A percentile compares a stretch with the other conserved stretches of the same genome.
phyloP scores from a whole-genome alignment of 2,113 vertebrate genomes.

The Lichenostomus cassidix region DNA sequence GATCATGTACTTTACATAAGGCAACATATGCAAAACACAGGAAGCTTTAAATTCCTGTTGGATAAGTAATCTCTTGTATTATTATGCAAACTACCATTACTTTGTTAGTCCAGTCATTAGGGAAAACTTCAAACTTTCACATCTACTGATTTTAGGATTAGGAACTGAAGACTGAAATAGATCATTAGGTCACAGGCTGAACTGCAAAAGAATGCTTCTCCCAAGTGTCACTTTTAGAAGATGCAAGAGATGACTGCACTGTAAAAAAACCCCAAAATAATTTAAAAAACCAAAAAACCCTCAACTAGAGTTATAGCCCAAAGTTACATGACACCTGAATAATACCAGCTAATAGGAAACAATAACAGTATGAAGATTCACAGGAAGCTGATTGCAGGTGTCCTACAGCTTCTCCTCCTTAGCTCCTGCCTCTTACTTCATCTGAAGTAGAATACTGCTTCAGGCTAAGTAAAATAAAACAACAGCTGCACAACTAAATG shows the following conservation, averaged over 20 bases:
- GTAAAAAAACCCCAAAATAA: neutral
- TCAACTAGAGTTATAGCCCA: neutral
- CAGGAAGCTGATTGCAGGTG: constrained; percentile 15
- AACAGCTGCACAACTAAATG: constrained; percentile 63
- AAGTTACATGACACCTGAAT: neutral
- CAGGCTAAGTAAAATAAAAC: constrained; percentile 61
- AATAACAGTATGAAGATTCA: neutral
- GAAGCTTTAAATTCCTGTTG: neutral
- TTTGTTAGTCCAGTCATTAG: neutral
- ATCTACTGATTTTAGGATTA: neutral
- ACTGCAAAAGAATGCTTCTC: neutral
- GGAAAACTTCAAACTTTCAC: neutral
- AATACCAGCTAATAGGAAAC: neutral
- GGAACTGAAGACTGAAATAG: neutral
- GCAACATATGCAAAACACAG: neutral
- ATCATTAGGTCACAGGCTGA: neutral
- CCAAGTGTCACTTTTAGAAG: neutral
- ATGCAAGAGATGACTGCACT: neutral
- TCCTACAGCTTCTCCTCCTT: constrained; percentile 28
- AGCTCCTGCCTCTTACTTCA: constrained; percentile 50
- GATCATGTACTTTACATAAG: neutral
- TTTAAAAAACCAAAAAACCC: neutral
- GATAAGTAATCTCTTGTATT: neutral
- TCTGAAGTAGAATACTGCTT: neutral
- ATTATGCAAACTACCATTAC: neutral